A percentile compares a stretch with the other conserved stretches of the same genome.
Evolutionary conservation across 2,888 invertebrate genomes (phyloP).

Genomic region (Axea sp.): DNA sequence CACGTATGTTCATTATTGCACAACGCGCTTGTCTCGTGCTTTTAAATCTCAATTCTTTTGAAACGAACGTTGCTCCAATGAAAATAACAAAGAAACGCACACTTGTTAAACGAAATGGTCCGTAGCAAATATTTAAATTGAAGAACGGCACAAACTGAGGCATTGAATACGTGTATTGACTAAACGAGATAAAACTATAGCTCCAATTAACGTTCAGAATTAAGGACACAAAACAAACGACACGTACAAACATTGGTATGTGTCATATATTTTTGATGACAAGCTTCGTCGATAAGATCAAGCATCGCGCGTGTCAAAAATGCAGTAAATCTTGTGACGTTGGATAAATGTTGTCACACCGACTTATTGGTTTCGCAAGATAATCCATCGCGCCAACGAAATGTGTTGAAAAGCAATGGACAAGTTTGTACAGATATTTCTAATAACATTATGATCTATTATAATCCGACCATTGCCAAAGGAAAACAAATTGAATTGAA

Average conservation of each 20-base stretch:
- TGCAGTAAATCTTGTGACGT: background rate
- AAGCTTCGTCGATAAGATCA: background rate
- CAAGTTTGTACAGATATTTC: too few species aligned
- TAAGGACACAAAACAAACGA: constrained; percentile 12
- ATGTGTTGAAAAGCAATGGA: too few species aligned
- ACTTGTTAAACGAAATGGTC: too few species aligned
- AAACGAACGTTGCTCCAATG: too few species aligned
- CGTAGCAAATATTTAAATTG: constrained; percentile 6
- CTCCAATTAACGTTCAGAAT: constrained; percentile 15
- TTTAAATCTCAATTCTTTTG: too few species aligned
- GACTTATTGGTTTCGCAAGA: background rate
- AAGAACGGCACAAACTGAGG: constrained; percentile 6
- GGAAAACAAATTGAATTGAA: too few species aligned
- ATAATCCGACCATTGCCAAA: too few species aligned
- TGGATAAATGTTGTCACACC: background rate
- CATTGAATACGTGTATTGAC: constrained; percentile 17
- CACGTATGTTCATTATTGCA: too few species aligned
- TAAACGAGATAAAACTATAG: constrained; percentile 28
- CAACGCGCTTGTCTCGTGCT: too few species aligned
- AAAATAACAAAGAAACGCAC: too few species aligned
- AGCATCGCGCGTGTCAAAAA: constrained; percentile 1
- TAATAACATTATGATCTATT: too few species aligned
- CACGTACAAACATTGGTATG: constrained; percentile 1
- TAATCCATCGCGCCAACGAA: too few species aligned
- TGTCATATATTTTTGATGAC: constrained; percentile 10